Evolutionary conservation across 1,140 invertebrate genomes (phyloP).

Genomic region (Agraylea sexmaculata): DNA sequence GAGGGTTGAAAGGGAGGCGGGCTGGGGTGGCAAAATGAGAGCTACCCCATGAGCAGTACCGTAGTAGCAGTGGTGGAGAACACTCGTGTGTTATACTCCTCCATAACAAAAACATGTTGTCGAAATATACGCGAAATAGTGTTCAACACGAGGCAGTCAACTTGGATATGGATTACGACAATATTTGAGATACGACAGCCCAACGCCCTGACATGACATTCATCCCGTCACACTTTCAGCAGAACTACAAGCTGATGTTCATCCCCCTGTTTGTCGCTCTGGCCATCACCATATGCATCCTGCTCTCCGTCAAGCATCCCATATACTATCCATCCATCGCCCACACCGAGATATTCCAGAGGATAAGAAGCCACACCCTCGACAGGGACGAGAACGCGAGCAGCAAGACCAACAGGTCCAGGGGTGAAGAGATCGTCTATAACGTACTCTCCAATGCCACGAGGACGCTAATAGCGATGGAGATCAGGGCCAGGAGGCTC

Average conservation of each 20-base stretch:
- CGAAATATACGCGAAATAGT: too few relatives aligned
- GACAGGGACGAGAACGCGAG: conserved; percentile 9
- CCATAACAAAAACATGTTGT: too few relatives aligned
- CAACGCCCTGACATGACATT: conserved; percentile 21
- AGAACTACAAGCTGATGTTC: conserved; percentile 21
- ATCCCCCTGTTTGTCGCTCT: conserved; percentile 17
- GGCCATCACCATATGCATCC: conserved; percentile 20
- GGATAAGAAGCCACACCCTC: conserved; percentile 12
- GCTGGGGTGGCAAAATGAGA: too few relatives aligned
- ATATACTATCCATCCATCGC: conserved; percentile 17
- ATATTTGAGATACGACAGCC: too few relatives aligned
- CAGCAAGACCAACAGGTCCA: conserved; percentile 11
- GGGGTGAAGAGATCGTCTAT: conserved; percentile 15
- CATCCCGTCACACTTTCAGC: conserved; percentile 18
- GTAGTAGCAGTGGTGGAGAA: too few relatives aligned
- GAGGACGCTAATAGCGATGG: conserved; percentile 41
- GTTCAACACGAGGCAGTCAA: too few relatives aligned
- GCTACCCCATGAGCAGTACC: too few relatives aligned
- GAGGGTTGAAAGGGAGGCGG: too few relatives aligned
- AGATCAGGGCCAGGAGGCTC: conserved; percentile 40
- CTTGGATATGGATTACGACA: too few relatives aligned
- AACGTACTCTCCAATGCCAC: conserved; percentile 35
- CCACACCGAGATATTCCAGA: conserved; percentile 16
- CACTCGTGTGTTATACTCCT: too few relatives aligned
- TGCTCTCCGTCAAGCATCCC: conserved; percentile 19